Conservation (phyloP, 2,888 invertebrate genomes). For the Pachymerium ferrugineum region DNA sequence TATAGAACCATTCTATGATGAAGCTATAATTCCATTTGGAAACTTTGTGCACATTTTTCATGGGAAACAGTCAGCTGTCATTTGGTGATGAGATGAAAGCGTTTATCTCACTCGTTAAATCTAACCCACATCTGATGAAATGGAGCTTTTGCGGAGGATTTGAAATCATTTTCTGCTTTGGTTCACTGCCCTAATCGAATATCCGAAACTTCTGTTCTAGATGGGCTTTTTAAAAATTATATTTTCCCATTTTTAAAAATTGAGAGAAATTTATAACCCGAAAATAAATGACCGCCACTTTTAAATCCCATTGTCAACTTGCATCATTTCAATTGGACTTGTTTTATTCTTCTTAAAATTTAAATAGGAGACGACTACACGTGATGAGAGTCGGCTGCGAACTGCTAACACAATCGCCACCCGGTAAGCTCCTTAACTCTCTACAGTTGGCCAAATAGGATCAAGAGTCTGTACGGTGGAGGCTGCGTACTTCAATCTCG, state of each 20-base stretch:
- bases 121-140: no score
- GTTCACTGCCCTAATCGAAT: neutral
- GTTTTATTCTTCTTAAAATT: neutral
- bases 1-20: neutral
- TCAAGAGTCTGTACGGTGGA: neutral
- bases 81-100: conserved; percentile 8
- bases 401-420: conserved; percentile 7
- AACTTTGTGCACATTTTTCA: conserved; percentile 8
- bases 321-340: neutral
- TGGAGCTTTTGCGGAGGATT: neutral
- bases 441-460: conserved; percentile 8
- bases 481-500: neutral
- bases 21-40: conserved; percentile 8
- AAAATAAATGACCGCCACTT: no score
- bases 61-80: neutral
- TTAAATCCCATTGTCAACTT: neutral
- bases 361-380: neutral
- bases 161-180: neutral
- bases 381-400: neutral
- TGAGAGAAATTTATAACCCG: no score
- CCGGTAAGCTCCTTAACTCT: neutral
- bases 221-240: neutral
- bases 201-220: neutral
- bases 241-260: no score
- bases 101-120: neutral